These are phyloP conservation scores for Contarinia nasturtii DNA, from an alignment of 1,140 invertebrate species.

Conservation along the genomic window DNA sequence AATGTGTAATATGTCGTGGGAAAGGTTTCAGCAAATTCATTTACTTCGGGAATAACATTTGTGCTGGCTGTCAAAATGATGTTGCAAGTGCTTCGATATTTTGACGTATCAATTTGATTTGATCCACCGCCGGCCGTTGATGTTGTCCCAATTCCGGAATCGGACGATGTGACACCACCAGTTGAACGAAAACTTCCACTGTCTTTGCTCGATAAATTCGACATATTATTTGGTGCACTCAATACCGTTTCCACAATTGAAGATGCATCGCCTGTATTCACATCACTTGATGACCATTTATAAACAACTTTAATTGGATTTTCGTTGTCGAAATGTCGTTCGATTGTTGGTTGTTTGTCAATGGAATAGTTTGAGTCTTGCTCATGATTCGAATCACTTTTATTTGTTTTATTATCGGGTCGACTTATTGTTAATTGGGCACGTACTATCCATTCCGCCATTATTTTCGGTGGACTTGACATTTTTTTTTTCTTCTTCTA, in stretches of 20 bases:
- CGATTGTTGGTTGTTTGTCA: conserved; percentile 7
- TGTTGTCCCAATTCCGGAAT: conserved; percentile 16
- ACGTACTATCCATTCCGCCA: conserved; percentile 23
- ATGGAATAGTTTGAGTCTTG: neutral
- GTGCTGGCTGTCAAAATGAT: conserved; percentile 35
- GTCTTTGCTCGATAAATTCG: neutral
- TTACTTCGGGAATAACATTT: conserved; percentile 14
- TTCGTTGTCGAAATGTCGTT: conserved; percentile 11
- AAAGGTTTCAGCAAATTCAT: conserved; percentile 5
- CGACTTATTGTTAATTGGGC: conserved; percentile 20
- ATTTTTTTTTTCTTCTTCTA: neutral
- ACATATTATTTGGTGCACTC: neutral
- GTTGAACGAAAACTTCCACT: conserved; percentile 18
- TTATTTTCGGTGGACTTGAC: conserved; percentile 11
- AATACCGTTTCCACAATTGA: neutral
- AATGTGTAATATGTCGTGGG: conserved; percentile 10
- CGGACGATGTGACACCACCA: conserved; percentile 10
- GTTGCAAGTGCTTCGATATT: conserved; percentile 46
- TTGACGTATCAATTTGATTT: conserved; percentile 10
- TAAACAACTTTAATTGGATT: conserved; percentile 18
- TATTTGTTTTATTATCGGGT: conserved; percentile 9
- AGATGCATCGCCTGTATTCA: conserved; percentile 1
- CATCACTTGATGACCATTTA: conserved; percentile 11
- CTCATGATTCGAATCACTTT: neutral
- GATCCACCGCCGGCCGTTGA: neutral